Conservation (phyloP, 1,140 invertebrate genomes). For the Glossosoma conforme region DNA sequence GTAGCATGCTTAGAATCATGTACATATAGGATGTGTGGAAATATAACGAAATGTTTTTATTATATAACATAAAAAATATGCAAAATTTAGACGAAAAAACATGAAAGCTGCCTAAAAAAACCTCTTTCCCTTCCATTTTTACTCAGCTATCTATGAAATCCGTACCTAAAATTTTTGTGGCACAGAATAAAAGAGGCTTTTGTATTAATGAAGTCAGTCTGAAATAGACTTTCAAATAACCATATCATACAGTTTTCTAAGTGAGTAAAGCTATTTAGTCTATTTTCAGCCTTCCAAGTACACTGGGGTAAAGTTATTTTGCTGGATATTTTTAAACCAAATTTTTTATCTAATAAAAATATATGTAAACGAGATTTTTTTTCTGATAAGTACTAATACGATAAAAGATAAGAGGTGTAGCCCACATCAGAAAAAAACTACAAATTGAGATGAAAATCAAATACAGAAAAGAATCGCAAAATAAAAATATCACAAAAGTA, state of each 20-base stretch:
- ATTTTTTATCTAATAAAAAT: neutral
- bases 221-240: constrained; percentile 9
- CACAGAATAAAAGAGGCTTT: constrained; percentile 17
- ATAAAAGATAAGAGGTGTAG: neutral
- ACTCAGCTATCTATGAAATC: too few relatives aligned
- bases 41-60: too few relatives aligned
- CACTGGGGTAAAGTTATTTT: neutral
- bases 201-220: constrained; percentile 8
- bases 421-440: neutral
- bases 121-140: too few relatives aligned
- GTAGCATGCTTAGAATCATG: too few relatives aligned
- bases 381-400: neutral
- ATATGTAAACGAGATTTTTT: neutral
- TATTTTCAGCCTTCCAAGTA: constrained; percentile 3
- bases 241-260: constrained; percentile 1
- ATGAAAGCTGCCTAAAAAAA: too few relatives aligned
- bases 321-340: too few relatives aligned
- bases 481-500: too few relatives aligned
- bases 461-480: too few relatives aligned
- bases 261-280: constrained; percentile 6
- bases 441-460: neutral
- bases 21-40: too few relatives aligned
- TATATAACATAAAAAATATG: too few relatives aligned
- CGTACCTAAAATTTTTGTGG: too few relatives aligned
- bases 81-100: too few relatives aligned